A percentile compares a stretch with the other conserved stretches of the same genome.
Evolutionary conservation across 2,888 invertebrate genomes (phyloP).

Genomic region (Dichetophora obliterata): DNA sequence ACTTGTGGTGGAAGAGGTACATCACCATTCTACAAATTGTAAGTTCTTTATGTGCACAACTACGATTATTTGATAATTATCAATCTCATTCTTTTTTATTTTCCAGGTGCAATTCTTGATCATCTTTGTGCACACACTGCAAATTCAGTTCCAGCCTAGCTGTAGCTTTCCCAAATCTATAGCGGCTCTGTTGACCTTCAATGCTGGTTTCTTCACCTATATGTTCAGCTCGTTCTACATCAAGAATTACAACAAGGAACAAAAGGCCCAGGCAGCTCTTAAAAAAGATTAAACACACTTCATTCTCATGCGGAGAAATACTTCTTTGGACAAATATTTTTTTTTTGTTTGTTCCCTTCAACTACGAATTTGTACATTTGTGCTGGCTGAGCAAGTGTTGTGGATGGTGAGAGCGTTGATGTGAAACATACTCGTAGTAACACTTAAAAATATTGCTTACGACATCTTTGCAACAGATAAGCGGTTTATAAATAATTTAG

Average conservation of each 20-base stretch:
- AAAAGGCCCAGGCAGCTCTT: slow-evolving; percentile 52
- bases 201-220: slow-evolving; percentile 80
- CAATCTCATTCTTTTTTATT: slow-evolving; percentile 49
- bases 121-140: slow-evolving; percentile 79
- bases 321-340: neutral
- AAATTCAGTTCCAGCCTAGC: slow-evolving; percentile 76
- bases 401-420: neutral
- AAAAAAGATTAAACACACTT: slow-evolving; percentile 57
- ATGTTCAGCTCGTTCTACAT: slow-evolving; percentile 84
- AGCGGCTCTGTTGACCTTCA: slow-evolving; percentile 76
- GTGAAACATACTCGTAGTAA: neutral
- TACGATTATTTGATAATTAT: neutral
- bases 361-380: neutral
- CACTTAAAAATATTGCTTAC: too few species aligned
- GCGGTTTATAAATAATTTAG: too few species aligned
- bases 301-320: slow-evolving; percentile 1
- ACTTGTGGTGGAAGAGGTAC: slow-evolving; percentile 95
- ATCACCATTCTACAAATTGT: slow-evolving; percentile 90
- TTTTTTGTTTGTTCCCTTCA: neutral
- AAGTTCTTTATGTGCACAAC: slow-evolving; percentile 56
- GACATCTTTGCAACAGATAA: too few species aligned
- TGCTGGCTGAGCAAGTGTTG: neutral
- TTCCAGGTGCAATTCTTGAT: slow-evolving; percentile 81
- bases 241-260: slow-evolving; percentile 74
- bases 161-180: slow-evolving; percentile 81